Evolutionary conservation across 53 echinoderm and acorn worm species (phyloP), one percentile per base, ranked within the genome.

Genomic region (Mesocentrotus franciscanus): DNA sequence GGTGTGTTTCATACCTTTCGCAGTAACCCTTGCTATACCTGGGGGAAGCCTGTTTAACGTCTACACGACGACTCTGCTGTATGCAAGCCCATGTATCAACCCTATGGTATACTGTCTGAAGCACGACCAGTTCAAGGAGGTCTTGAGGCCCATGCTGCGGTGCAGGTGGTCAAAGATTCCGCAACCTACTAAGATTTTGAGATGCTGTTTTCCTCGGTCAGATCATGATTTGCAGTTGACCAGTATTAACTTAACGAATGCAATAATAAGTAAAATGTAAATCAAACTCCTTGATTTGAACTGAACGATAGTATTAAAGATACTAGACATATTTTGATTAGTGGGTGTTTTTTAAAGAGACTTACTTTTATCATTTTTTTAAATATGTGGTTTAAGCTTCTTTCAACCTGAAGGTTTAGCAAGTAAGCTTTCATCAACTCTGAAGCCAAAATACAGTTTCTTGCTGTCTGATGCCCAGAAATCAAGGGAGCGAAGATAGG

Each of bases 151-250:
- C 13, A 30, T 76, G 33, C 12, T 76, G 33, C 76, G 76, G 27
- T 76, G 76, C 76, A 76, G 15, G 76, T 76, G 76, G 76, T 76
- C 76, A 3, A 76, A 76, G 11, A 76, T 76, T 76, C 76, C 76
- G 15, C 76, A 76, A 76, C 76, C 76, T 13, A 76, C 76, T 13
- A 76, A 76, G 32, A 14, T 76, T 76, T 29, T 76, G 15, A 76
- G 33, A 76, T 29, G 29, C 30, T 76, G 76, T 32, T 76, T 76
- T 4, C 33, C 3, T 76, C 76, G 76, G 14, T 76, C 76, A 27
- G 30, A 10, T 27, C 76, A 33, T 32, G 76, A 32, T 76, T 76
- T 76, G 30, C 76, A 29, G 15, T 33, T 32, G 29, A 30, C 76
- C 30, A 32, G 0, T 30, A 76, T 32, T 12, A 33, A 33, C 33